Evolutionary conservation across 2,797 vertebrate genomes (phyloP), one percentile per base, ranked within the genome.

Genomic region (Craterocephalus amniculus): DNA sequence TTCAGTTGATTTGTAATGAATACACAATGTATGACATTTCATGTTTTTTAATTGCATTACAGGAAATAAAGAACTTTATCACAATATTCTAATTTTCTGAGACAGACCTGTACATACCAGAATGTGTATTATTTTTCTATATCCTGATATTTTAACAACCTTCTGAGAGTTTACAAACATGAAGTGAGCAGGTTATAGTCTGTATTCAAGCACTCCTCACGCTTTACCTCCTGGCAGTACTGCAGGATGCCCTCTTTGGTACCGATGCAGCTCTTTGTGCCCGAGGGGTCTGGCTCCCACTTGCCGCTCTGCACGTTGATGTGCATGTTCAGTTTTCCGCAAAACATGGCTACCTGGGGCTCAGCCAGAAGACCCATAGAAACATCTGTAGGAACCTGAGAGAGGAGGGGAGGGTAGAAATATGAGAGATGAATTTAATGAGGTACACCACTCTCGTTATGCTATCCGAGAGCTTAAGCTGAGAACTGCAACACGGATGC

Each of bases 341-440:
- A 99, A 86, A 98, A 97, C 98, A 99, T 99, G 77, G 98, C 98
- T 73, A 99, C 96, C 55, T 99, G 98, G 73, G 98, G 98, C 88
- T 99, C 97, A 0, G 97, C 96, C 79, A 99, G 72, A 76, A 93
- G 85, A 64, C 93, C 92, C 88, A 92, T 90, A 0, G 92, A 92
- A 72, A 92, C 92, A 69, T 95, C 93, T 27, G 91, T 88, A 18
- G 94, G 93, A 71, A 95, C 92, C 94, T 94, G 94, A 64, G 0
- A 63, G 56, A 9, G 49, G n/a, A 18, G 31, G 67, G 32, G 31
- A 24, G 20, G 20, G 4, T 13, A 38, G 34, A 63, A 3, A 43
- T 6, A 14, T 18, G 14, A 13, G 24, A 4, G 36, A 22, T 24
- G 16, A 56, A 76, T 67, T 79, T 84, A 70, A 81, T 75, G 67